Evolutionary conservation across 1,140 invertebrate species (phyloP).

Genomic region (Asbolus verrucosus): DNA sequence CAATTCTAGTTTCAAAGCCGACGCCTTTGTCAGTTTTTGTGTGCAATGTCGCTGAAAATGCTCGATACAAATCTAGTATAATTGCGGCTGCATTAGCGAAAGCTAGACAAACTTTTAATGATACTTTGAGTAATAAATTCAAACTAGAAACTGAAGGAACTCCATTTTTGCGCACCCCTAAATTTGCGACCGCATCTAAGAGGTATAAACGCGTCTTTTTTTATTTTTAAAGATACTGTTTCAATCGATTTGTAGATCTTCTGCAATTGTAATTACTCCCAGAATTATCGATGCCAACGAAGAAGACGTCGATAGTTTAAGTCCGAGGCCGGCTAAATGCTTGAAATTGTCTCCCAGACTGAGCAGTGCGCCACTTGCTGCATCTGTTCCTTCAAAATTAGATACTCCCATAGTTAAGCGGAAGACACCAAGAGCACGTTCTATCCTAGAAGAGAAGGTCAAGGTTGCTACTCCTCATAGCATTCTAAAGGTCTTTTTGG

Average conservation of each 20-base stretch:
- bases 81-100: constrained; percentile 58
- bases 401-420: constrained; percentile 58
- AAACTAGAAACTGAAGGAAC: constrained; percentile 55
- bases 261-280: constrained; percentile 51
- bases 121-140: constrained; percentile 28
- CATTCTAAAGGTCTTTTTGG: constrained; percentile 58
- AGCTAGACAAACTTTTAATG: constrained; percentile 58
- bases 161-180: constrained; percentile 61
- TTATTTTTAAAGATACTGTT: constrained; percentile 11
- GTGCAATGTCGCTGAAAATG: constrained; percentile 55
- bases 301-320: not conserved
- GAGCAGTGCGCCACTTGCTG: constrained; percentile 46
- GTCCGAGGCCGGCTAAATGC: constrained; percentile 31
- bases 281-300: constrained; percentile 44
- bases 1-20: constrained; percentile 52
- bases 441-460: constrained; percentile 9
- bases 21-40: constrained; percentile 61
- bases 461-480: constrained; percentile 56
- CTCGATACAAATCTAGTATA: constrained; percentile 61
- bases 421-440: constrained; percentile 46
- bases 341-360: constrained; percentile 46
- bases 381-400: constrained; percentile 44
- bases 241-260: constrained; percentile 35
- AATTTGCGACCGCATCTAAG: not conserved
- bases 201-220: constrained; percentile 43